Base-by-base conservation (phyloP, 2,888 invertebrate species). In the Macroteleia sp. region DNA sequence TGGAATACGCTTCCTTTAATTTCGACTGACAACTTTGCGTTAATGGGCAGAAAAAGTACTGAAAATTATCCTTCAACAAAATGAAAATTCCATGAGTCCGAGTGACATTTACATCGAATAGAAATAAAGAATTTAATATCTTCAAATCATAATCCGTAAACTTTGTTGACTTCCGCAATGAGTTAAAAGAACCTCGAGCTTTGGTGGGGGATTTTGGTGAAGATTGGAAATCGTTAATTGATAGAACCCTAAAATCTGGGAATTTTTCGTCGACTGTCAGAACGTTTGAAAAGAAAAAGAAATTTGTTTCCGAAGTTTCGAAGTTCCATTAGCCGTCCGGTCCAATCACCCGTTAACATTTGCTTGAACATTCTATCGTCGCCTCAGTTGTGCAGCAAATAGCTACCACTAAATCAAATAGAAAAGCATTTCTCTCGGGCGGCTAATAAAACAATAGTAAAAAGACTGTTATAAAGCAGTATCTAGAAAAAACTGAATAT, bases 251-350 rank as follows among this genome's bases (percentile, higher is more conserved):
- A 78, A 80, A 77, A 79, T 48, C 39, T 57, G 75, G 46, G 59
- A 73, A 82, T 74, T 80, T 81, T 85, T 83, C 83, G 86, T 84
- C 80, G 81, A 79, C 80, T 77, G 80, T 79, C 79, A 79, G 81
- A 82, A 78, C 81, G 77, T 77, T 61, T 56, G 48, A 66, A 59
- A 50, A 46, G 62, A 48, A 59, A 76, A 77, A 78, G 70, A 82
- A n/a, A n/a, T n/a, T 85, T 81, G 81, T 84, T 81, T 81, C 61
- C 28, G 61, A 86, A 86, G 82, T 86, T 87, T 83, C 80, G 76
- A 85, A 86, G 82, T 87, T 86, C 87, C 87, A 86, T 87, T 87
- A 87, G 81, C 82, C 77, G 71, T 48, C 71, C 76, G 6, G 57
- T 39, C 75, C 48, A 62, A 69, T 69, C 64, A 54, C 20, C 62